Evolutionary conservation across 2,888 invertebrate genomes (phyloP), one percentile per base, ranked within the genome.

Genomic region (Macaria notata): DNA sequence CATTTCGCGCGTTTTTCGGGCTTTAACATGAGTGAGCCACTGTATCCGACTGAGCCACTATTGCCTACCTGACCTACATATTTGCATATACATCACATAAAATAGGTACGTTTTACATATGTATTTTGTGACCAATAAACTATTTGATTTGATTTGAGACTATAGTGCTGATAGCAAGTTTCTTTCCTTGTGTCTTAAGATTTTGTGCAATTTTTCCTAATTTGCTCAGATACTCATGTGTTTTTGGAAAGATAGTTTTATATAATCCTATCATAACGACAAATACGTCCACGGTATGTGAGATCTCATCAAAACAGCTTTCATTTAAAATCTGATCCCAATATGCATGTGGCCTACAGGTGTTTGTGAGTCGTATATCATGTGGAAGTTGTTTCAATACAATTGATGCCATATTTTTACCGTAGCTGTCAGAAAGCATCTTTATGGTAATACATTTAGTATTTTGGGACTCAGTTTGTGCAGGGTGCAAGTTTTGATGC

Each of bases 391-490:
- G 19, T 46, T 46, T 46, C 5, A 31, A 31, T n/a, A 46, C 31
- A 31, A 4, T 9, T 3, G n/a, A 4, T 9, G 31, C 46, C 46
- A 46, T 46, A n/a, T 46, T n/a, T 31, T 8, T 46, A 9, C 46
- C 46, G n/a, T 46, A 46, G 5, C 9, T n/a, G n/a, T 46, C 46
- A 3, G 46, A 46, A 9, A 46, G 4, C 46, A 46, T 46, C 31
- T 46, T 31, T n/a, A n/a, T n/a, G n/a, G n/a, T 9, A 46, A 31
- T 46, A 31, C 31, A 8, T 31, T 46, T 4, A 30, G 7, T 3
- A 8, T 4, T 5, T 8, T 19, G 19, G 5, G 4, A 29, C 29
- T 44, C 7, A 8, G 8, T 8, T 30, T 3, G 44, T 30, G 4
- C 3, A 8, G 4, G 6, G 7, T 19, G 6, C 30, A 3, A 3